Conservation (phyloP, 2,113 vertebrate species). For the Ahaetulla prasina region DNA sequence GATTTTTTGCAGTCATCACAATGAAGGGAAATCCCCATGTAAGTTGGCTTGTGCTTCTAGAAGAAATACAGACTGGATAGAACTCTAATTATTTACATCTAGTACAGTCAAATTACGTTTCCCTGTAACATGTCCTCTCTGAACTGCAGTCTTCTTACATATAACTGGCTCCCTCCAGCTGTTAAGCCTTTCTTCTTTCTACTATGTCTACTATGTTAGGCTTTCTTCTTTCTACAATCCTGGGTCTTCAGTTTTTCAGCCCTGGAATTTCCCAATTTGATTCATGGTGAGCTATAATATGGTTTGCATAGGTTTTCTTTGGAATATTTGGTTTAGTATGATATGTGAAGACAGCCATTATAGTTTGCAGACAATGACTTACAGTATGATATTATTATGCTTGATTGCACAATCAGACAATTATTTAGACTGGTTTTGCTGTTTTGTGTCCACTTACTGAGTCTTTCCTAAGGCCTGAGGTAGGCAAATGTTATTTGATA, state of each 20-base stretch:
- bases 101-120: neutral
- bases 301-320: neutral
- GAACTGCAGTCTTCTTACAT: neutral
- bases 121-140: neutral
- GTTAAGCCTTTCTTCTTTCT: neutral
- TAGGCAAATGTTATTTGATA: neutral
- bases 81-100: neutral
- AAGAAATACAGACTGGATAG: neutral
- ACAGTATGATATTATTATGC: neutral
- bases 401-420: neutral
- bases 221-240: neutral
- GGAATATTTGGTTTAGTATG: neutral
- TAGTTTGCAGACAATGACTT: neutral
- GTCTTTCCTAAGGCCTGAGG: neutral
- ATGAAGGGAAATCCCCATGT: neutral
- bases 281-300: neutral
- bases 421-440: neutral
- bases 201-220: too few relatives aligned
- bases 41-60: neutral
- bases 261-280: neutral
- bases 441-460: neutral
- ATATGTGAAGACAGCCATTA: neutral
- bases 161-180: neutral
- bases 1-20: neutral
- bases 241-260: neutral